phyloP scores from a whole-genome alignment of 1,140 invertebrate species.

The Drosophila seguyi region DNA sequence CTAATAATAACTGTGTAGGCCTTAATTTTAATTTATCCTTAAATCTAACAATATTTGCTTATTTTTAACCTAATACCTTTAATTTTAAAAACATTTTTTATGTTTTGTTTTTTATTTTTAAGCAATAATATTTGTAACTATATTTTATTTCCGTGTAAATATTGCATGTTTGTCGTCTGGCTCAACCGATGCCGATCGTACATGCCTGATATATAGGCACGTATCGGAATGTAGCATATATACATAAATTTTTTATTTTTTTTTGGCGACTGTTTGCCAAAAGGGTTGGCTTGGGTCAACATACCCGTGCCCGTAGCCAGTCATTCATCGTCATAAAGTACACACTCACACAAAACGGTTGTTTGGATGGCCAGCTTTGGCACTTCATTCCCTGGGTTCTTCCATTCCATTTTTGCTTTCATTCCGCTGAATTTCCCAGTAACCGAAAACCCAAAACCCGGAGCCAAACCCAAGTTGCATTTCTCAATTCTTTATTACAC shows the following conservation, averaged over 20 bases:
- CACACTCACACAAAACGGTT: slow-evolving; percentile 31
- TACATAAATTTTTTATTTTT: not conserved
- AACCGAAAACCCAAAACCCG: slow-evolving; percentile 26
- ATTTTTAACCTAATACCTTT: not conserved
- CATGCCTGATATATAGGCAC: slow-evolving; percentile 51
- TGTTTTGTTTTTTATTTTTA: not conserved
- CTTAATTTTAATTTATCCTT: not conserved
- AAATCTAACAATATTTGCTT: not conserved
- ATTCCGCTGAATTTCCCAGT: slow-evolving; percentile 26
- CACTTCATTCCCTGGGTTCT: slow-evolving; percentile 23
- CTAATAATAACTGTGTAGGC: too few species aligned
- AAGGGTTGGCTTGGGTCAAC: slow-evolving; percentile 57
- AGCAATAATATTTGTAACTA: not conserved
- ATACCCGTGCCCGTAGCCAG: slow-evolving; percentile 22
- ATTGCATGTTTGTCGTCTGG: not conserved
- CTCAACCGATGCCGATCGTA: slow-evolving; percentile 38
- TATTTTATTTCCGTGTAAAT: not conserved
- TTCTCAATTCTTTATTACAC: not conserved
- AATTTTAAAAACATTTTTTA: not conserved
- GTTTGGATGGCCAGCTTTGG: slow-evolving; percentile 27
- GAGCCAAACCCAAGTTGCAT: slow-evolving; percentile 8
- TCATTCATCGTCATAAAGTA: slow-evolving; percentile 36
- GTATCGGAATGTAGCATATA: slow-evolving; percentile 20
- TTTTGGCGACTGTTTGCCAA: slow-evolving; percentile 44
- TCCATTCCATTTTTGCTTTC: slow-evolving; percentile 14